These are phyloP conservation scores for Drosophila ambigua DNA, from an alignment of 1,140 invertebrate genomes.

Conservation along the genomic window DNA sequence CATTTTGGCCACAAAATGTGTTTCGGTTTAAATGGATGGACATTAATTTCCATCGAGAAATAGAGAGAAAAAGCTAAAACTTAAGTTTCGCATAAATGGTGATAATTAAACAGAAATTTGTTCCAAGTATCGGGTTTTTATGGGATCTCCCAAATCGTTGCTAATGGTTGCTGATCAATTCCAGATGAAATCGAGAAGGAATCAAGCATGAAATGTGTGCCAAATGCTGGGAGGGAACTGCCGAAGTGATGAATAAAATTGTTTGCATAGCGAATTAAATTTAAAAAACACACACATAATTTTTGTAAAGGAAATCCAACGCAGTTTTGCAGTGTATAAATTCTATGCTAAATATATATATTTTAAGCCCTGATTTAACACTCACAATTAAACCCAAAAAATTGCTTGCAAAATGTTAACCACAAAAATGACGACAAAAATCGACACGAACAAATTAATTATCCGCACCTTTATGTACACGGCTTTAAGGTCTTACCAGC, in stretches of 20 bases:
- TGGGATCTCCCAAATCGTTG: slow-evolving; percentile 2
- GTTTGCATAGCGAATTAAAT: too few species aligned
- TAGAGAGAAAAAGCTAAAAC: slow-evolving; percentile 27
- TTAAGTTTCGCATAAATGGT: slow-evolving; percentile 43
- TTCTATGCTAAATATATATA: neutral
- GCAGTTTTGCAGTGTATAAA: too few species aligned
- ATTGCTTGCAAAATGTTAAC: neutral
- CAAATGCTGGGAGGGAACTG: too few species aligned
- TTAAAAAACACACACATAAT: too few species aligned
- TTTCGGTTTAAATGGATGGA: slow-evolving; percentile 55
- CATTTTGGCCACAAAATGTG: slow-evolving; percentile 32
- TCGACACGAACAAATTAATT: slow-evolving; percentile 3
- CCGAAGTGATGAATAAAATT: too few species aligned
- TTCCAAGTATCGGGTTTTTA: slow-evolving; percentile 36
- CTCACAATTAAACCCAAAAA: too few species aligned
- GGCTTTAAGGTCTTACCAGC: slow-evolving; percentile 1
- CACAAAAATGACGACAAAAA: neutral
- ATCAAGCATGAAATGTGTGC: slow-evolving; percentile 2
- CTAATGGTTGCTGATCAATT: slow-evolving; percentile 29
- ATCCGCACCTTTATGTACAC: neutral
- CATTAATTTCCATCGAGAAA: slow-evolving; percentile 49
- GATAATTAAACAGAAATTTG: slow-evolving; percentile 64
- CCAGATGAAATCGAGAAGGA: slow-evolving; percentile 22
- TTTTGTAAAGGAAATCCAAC: too few species aligned
- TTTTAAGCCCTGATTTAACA: too few species aligned